phyloP scores from a whole-genome alignment of 1,140 invertebrate genomes.

The Plodia interpunctella region DNA sequence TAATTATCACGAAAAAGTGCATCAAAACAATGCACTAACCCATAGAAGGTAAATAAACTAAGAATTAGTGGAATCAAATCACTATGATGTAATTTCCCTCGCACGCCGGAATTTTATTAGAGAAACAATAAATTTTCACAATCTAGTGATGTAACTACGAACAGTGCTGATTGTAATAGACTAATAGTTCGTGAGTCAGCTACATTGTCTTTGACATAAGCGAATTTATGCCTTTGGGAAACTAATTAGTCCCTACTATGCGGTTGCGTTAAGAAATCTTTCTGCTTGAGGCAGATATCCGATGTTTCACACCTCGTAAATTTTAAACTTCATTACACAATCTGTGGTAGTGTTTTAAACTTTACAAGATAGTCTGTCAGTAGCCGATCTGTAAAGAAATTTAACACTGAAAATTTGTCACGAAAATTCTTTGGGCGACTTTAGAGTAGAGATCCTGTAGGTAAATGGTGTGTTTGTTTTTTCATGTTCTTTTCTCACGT shows the following conservation, averaged over 20 bases:
- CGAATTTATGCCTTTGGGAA: neutral
- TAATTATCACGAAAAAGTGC: neutral
- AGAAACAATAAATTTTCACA: slow-evolving; percentile 7
- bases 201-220: neutral
- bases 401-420: too few relatives aligned
- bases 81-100: neutral
- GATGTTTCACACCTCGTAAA: neutral
- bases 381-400: too few relatives aligned
- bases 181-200: neutral
- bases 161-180: neutral
- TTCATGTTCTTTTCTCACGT: too few relatives aligned
- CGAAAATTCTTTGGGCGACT: too few relatives aligned
- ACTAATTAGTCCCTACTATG: slow-evolving; percentile 7
- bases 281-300: neutral
- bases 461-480: too few relatives aligned
- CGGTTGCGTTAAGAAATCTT: slow-evolving; percentile 5
- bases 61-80: neutral
- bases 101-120: slow-evolving; percentile 8
- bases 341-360: neutral
- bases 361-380: too few relatives aligned
- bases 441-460: too few relatives aligned
- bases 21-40: neutral
- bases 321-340: neutral
- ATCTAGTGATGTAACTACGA: neutral
- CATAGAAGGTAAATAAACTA: neutral